Evolutionary conservation across 2,797 vertebrate genomes (phyloP).

Genomic region (Hemibagrus guttatus): DNA sequence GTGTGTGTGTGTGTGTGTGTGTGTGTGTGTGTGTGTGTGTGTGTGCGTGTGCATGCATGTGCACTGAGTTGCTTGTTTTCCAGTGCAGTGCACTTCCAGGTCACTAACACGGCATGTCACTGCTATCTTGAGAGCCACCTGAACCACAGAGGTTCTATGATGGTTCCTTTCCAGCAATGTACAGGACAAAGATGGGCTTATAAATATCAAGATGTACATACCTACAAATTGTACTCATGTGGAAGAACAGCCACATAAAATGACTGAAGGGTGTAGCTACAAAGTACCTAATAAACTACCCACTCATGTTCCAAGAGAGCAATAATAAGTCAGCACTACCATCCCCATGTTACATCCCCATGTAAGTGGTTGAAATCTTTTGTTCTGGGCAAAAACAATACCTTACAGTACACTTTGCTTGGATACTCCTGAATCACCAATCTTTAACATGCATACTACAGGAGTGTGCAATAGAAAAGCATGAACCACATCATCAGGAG

Average conservation of each 20-base stretch:
- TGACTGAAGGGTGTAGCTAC: not conserved
- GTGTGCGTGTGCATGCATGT: no score
- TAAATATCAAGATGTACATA: not conserved
- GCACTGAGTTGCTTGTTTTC: not conserved
- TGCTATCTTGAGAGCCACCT: not conserved
- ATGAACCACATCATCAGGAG: not conserved
- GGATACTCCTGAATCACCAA: not conserved
- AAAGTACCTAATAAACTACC: not conserved
- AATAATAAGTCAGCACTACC: not conserved
- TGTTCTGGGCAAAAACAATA: not conserved
- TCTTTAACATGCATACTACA: not conserved
- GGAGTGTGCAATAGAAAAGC: not conserved
- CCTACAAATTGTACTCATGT: not conserved
- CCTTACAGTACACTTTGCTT: not conserved
- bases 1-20: no score
- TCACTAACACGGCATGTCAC: not conserved
- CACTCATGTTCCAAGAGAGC: not conserved
- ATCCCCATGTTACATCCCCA: not conserved
- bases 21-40: no score
- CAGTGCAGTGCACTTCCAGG: not conserved
- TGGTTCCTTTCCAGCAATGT: not conserved
- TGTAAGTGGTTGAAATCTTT: not conserved
- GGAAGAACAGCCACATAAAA: not conserved
- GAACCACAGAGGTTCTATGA: not conserved
- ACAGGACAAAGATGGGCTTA: not conserved